Evolutionary conservation across 2,113 vertebrate genomes (phyloP).

Genomic region (Tragelaphus imberbis): DNA sequence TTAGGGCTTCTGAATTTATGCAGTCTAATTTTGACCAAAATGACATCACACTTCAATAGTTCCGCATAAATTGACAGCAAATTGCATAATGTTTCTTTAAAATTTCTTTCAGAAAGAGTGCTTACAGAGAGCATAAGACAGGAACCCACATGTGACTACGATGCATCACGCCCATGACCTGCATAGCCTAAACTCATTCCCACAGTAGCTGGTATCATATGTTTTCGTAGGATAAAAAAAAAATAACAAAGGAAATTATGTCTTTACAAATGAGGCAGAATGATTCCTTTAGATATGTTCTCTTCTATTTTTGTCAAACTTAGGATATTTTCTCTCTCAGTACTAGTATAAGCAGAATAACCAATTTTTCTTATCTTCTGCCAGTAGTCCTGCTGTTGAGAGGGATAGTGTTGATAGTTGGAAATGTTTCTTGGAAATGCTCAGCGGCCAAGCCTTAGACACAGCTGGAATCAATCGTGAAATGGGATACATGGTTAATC

Average conservation of each 20-base stretch:
- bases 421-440: slow-evolving; percentile 28
- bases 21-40: slow-evolving; percentile 55
- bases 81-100: slow-evolving; percentile 27
- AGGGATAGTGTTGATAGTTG: background rate
- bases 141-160: background rate
- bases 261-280: background rate
- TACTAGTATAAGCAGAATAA: background rate
- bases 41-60: slow-evolving; percentile 39
- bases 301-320: background rate
- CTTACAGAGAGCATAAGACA: background rate
- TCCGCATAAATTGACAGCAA: slow-evolving; percentile 21
- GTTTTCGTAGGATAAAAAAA: background rate
- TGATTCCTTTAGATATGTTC: background rate
- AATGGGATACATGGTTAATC: slow-evolving; percentile 18
- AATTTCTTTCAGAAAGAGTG: background rate
- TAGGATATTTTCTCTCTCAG: background rate
- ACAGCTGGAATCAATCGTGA: slow-evolving; percentile 28
- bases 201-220: background rate
- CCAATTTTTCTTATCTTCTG: background rate
- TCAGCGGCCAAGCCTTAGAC: background rate
- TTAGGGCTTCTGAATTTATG: slow-evolving; percentile 53
- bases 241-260: background rate
- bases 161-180: background rate
- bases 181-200: background rate
- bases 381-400: background rate